phyloP scores from a whole-genome alignment of 2,113 vertebrate species.

The Ellobius talpinus region DNA sequence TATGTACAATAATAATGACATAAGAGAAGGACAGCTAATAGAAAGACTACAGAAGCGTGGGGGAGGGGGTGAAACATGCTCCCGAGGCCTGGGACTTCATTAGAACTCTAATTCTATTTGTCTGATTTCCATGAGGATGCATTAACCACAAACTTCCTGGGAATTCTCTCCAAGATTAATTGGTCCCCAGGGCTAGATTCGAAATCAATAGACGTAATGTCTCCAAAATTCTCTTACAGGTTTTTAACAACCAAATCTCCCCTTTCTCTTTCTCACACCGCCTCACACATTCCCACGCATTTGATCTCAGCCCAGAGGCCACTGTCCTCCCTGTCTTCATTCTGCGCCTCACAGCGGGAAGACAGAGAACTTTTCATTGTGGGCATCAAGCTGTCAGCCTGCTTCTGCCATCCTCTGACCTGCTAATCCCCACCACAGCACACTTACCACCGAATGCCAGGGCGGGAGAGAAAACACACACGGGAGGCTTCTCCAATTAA shows the following conservation, averaged over 20 bases:
- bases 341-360: conserved; percentile 71
- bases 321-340: conserved; percentile 40
- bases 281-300: conserved; percentile 51
- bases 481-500: conserved; percentile 26
- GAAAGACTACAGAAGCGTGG: neutral
- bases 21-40: neutral
- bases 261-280: conserved; percentile 50
- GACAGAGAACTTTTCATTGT: conserved; percentile 60
- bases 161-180: conserved; percentile 42
- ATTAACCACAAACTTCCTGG: neutral
- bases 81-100: neutral
- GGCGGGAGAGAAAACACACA: neutral
- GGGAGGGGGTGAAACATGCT: neutral
- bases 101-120: conserved; percentile 12
- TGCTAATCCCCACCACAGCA: neutral
- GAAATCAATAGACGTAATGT: conserved; percentile 34
- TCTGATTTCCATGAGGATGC: conserved; percentile 25
- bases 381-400: conserved; percentile 66
- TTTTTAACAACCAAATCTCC: conserved; percentile 41
- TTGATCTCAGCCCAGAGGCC: conserved; percentile 49
- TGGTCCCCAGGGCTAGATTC: conserved; percentile 7
- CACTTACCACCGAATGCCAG: neutral
- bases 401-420: conserved; percentile 40
- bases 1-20: neutral
- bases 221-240: conserved; percentile 45